Percentiles rank a stretch among this genome's conserved stretches.
These are phyloP conservation scores for Eubucco bourcierii DNA, from an alignment of 2,113 vertebrate species.

Conservation along the genomic window DNA sequence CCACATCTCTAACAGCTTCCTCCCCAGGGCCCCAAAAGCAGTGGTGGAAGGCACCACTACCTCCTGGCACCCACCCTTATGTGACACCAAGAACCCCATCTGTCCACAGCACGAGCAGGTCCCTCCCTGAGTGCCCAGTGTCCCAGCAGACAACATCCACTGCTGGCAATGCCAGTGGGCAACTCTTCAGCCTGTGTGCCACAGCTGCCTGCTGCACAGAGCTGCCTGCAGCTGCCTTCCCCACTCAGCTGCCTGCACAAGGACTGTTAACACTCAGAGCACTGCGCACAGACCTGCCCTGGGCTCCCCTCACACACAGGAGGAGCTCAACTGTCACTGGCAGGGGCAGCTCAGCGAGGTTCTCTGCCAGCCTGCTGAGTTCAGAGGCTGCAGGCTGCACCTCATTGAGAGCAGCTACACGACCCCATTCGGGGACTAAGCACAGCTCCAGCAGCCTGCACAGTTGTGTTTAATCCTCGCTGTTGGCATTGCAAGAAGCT, in stretches of 20 bases:
- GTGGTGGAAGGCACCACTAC: not conserved
- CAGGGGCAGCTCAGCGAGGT: not conserved
- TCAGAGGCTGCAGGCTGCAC: not conserved
- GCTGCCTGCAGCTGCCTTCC: not conserved
- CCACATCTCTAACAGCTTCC: too few species aligned
- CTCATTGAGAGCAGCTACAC: not conserved
- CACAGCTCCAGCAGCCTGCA: not conserved
- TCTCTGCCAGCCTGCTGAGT: not conserved
- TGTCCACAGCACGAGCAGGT: not conserved
- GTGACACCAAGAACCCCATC: not conserved
- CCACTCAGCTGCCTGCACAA: not conserved
- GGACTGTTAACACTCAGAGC: not conserved
- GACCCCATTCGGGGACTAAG: not conserved
- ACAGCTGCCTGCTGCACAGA: not conserved
- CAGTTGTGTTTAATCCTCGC: not conserved
- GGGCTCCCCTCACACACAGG: not conserved
- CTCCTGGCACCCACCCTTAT: not conserved
- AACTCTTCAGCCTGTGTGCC: not conserved
- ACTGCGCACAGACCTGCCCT: not conserved
- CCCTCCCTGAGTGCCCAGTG: not conserved
- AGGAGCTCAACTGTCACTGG: not conserved
- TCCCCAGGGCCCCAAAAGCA: not conserved
- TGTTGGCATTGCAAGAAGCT: not conserved
- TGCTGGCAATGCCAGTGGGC: not conserved
- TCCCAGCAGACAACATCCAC: not conserved